Percentiles rank a stretch among this genome's conserved stretches.
Evolutionary conservation across 2,113 vertebrate species (phyloP).

Genomic region (Smithornis capensis): DNA sequence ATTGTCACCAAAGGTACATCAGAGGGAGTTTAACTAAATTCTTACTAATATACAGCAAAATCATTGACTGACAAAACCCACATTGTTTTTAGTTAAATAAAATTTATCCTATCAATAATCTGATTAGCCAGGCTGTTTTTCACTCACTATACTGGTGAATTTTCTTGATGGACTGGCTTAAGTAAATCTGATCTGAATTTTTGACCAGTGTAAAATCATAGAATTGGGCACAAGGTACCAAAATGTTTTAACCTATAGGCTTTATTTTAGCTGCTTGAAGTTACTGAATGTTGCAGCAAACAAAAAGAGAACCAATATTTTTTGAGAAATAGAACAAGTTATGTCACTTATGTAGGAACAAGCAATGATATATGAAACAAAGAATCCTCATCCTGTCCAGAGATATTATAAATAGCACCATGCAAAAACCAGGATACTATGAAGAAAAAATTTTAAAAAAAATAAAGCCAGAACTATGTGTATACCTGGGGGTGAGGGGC

Average conservation of each 20-base stretch:
- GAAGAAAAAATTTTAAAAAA: background rate
- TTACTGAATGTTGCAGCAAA: background rate
- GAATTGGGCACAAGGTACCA: background rate
- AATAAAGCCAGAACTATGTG: background rate
- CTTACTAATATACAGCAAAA: background rate
- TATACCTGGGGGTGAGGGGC: background rate
- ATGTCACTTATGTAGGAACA: background rate
- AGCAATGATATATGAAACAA: constrained; percentile 16
- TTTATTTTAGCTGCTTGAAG: background rate
- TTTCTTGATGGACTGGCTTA: background rate
- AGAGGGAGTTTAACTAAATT: background rate
- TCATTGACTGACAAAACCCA: background rate
- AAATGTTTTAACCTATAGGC: background rate
- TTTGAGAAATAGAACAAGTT: background rate
- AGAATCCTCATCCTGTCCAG: background rate
- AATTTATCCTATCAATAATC: background rate
- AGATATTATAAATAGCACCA: background rate
- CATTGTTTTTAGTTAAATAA: background rate
- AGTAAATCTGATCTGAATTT: background rate
- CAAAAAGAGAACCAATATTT: background rate
- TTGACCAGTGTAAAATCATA: background rate
- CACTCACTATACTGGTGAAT: background rate
- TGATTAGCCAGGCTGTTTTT: background rate
- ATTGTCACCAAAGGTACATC: background rate
- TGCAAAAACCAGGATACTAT: background rate